phyloP scores from a whole-genome alignment of 2,888 invertebrate genomes.

The Oligia strigilis region DNA sequence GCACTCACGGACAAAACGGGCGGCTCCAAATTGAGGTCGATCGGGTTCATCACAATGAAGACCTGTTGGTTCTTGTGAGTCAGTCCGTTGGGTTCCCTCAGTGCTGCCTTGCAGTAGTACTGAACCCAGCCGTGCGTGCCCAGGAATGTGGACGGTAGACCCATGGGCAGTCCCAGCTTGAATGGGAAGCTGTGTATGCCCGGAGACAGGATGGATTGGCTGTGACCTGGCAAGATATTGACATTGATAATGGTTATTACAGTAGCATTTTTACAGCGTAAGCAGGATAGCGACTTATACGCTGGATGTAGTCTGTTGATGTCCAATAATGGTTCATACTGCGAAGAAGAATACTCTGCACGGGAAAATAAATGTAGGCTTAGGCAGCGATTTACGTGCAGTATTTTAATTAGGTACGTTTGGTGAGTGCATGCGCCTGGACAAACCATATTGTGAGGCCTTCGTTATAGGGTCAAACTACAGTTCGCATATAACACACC shows the following conservation, averaged over 20 bases:
- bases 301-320: neutral
- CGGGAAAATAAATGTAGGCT: neutral
- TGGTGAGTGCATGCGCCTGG: neutral
- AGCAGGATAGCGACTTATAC: neutral
- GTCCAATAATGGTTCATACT: neutral
- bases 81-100: slow-evolving; percentile 96
- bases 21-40: slow-evolving; percentile 97
- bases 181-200: slow-evolving; percentile 99
- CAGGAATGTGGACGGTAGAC: slow-evolving; percentile 97
- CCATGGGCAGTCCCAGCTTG: slow-evolving; percentile 96
- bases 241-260: slow-evolving; percentile 40
- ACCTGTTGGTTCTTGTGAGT: slow-evolving; percentile 99
- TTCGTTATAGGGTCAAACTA: neutral
- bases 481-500: neutral
- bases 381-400: too few relatives aligned
- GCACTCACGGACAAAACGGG: slow-evolving; percentile 95
- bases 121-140: slow-evolving; percentile 99
- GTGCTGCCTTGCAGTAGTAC: slow-evolving; percentile 97
- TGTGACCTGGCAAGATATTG: slow-evolving; percentile 91
- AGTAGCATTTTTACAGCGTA: neutral
- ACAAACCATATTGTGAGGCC: neutral
- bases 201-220: slow-evolving; percentile 95
- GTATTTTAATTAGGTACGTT: too few relatives aligned
- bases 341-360: neutral
- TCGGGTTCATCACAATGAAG: slow-evolving; percentile 99